Percentiles rank a stretch among this genome's conserved stretches.
phyloP scores from a whole-genome alignment of 2,113 vertebrate species.

The Thunnus maccoyii region DNA sequence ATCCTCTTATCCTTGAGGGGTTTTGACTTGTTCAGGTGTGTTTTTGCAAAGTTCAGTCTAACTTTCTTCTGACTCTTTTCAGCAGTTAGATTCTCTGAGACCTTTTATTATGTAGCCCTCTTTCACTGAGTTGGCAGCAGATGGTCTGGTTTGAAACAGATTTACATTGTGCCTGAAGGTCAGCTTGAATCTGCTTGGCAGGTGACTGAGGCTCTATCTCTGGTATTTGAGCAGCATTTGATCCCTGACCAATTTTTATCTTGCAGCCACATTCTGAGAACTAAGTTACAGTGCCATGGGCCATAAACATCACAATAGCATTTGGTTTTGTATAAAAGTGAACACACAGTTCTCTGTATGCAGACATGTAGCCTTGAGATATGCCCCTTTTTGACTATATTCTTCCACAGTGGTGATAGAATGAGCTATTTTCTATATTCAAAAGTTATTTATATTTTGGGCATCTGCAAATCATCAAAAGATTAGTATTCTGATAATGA shows the following conservation, averaged over 20 bases:
- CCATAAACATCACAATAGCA: slow-evolving; percentile 26
- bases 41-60: slow-evolving; percentile 1
- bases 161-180: slow-evolving; percentile 25
- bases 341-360: slow-evolving; percentile 12
- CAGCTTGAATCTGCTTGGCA: slow-evolving; percentile 28
- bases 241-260: slow-evolving; percentile 20
- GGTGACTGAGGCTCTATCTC: slow-evolving; percentile 28
- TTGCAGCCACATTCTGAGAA: slow-evolving; percentile 41
- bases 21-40: not conserved
- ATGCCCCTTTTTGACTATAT: not conserved
- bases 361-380: slow-evolving; percentile 1
- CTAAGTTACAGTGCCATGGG: not conserved
- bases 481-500: no score
- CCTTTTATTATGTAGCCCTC: slow-evolving; percentile 8
- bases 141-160: slow-evolving; percentile 11
- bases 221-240: slow-evolving; percentile 51
- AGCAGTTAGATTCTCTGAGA: not conserved
- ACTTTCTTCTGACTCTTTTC: not conserved
- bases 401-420: not conserved
- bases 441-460: not conserved
- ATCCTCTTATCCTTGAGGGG: not conserved
- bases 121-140: slow-evolving; percentile 29
- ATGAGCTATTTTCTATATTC: not conserved
- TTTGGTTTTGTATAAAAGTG: slow-evolving; percentile 24
- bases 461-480: no score